These are phyloP conservation scores for Panulirus ornatus DNA, from an alignment of 1,140 invertebrate species.

Conservation along the genomic window DNA sequence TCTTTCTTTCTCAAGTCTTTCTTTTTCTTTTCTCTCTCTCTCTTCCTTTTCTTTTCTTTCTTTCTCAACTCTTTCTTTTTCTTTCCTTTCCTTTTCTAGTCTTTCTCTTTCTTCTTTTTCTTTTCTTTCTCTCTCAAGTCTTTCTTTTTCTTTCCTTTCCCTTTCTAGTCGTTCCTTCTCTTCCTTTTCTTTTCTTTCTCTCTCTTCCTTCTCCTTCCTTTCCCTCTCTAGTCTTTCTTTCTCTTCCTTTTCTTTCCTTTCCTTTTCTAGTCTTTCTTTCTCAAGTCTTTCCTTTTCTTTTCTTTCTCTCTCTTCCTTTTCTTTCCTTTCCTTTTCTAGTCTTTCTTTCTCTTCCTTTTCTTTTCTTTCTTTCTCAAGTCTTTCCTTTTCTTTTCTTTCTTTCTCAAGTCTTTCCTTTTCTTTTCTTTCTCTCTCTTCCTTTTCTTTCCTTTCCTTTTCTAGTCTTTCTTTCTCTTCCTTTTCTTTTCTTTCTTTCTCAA, in stretches of 20 bases:
- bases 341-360: not conserved
- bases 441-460: not conserved
- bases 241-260: not conserved
- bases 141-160: not conserved
- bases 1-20: not conserved
- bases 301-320: not conserved
- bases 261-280: not conserved
- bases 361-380: not conserved
- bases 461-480: not conserved
- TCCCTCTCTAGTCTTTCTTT: not conserved
- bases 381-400: not conserved
- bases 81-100: not conserved
- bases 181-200: conserved; percentile 1
- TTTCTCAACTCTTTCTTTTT: not conserved
- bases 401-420: not conserved
- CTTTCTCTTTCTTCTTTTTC: not conserved
- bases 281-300: not conserved
- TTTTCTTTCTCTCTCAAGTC: not conserved
- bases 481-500: not conserved
- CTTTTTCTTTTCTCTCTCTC: not conserved
- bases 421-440: not conserved
- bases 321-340: not conserved
- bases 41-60: not conserved
- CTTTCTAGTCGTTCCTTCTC: not conserved
- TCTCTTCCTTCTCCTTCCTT: not conserved